Evolutionary conservation across 2,888 invertebrate species (phyloP).

Genomic region (Zygogramma bicolorata): DNA sequence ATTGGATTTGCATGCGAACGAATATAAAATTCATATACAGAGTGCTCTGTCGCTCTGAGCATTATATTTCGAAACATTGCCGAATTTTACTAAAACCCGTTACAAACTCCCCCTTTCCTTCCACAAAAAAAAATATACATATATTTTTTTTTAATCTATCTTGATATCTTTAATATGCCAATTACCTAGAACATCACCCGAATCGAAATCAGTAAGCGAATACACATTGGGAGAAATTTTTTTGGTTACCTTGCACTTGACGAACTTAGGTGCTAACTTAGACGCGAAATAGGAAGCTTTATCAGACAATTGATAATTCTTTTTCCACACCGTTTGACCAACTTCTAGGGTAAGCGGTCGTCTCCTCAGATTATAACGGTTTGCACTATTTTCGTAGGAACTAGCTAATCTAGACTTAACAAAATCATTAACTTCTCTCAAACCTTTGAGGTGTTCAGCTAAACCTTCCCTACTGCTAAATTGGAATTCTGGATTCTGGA

Average conservation of each 20-base stretch:
- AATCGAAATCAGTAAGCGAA: not conserved
- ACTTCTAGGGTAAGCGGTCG: constrained; percentile 6
- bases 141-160: constrained; percentile 3
- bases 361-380: constrained; percentile 24
- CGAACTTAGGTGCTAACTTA: constrained; percentile 44
- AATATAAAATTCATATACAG: no score
- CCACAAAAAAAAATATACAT: no score
- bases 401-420: not conserved
- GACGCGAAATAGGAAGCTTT: constrained; percentile 29
- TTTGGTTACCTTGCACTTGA: constrained; percentile 12
- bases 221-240: constrained; percentile 22
- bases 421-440: not conserved
- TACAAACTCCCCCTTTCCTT: not conserved
- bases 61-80: no score
- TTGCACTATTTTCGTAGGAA: constrained; percentile 21
- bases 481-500: not conserved
- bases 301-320: constrained; percentile 33
- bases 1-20: no score
- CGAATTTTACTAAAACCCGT: no score
- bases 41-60: no score
- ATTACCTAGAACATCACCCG: constrained; percentile 8
- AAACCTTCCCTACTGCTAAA: constrained; percentile 1
- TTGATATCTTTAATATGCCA: constrained; percentile 28
- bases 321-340: constrained; percentile 29
- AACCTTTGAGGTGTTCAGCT: constrained; percentile 1